Base-by-base conservation (phyloP, 2,113 vertebrate species). In the Labeo rohita region DNA sequence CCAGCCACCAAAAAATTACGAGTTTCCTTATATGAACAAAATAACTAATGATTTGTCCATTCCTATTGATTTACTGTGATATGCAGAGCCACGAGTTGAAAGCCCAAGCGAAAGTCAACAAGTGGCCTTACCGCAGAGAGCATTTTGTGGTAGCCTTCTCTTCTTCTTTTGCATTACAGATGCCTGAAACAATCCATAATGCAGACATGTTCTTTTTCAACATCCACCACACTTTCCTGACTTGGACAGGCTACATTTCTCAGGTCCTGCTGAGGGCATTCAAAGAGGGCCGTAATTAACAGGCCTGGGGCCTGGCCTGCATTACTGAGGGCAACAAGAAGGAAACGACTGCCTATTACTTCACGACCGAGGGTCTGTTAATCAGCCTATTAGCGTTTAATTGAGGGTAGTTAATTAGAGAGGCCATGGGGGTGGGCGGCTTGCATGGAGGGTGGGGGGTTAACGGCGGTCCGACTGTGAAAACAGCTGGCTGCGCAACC, bases 311-410 rank as follows among this genome's bases (percentile, higher is more conserved):
- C 88, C 86, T 87, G 88, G 90, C 89, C 88, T 68, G 87, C 89
- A 92, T 93, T 93, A 92, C 90, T 90, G 88, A 90, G 88, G 68
- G 84, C 89, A 88, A 90, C 88, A 86, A 90, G 87, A 87, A 94
- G 93, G 92, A 95, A 94, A 92, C 89, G 86, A 92, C 83, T 65
- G 90, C 88, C 90, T 92, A 93, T 95, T 94, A 94, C 89, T 86
- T 91, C 88, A 78, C 91, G 91, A 89, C 89, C 92, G 88, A 92
- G 87, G 90, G 90, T 91, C 92, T 92, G 93, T 93, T 94, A 95
- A 95, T 94, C 93, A 95, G 92, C 88, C 93, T 92, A 94, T 95
- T 94, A 94, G 92, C 85, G 90, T 92, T 94, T 94, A 95, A 94
- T 93, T 95, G 93, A 94, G 91, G 92, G 92, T 89, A 92, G 92